Conservation (phyloP, 2,888 invertebrate genomes). For the Nephrocerus scutellatus region DNA sequence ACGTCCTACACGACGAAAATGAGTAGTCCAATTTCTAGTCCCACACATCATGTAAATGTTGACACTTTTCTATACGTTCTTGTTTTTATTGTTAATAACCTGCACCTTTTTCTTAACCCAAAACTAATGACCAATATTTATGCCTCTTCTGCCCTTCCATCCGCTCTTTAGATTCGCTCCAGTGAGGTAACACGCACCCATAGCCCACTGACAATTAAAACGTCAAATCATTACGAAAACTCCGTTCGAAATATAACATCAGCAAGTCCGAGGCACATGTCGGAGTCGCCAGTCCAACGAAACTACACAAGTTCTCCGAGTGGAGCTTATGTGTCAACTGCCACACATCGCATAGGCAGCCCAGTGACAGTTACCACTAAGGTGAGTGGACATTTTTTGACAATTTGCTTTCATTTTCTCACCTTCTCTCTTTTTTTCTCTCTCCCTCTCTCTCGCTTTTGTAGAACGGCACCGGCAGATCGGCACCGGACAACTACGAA, state of each 20-base stretch:
- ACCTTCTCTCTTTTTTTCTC: not conserved
- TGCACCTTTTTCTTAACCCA: no score
- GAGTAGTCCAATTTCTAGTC: constrained; percentile 45
- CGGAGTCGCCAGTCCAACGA: constrained; percentile 43
- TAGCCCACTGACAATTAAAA: constrained; percentile 47
- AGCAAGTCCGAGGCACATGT: constrained; percentile 41
- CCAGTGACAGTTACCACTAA: constrained; percentile 35
- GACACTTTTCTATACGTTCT: no score
- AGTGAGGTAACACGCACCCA: constrained; percentile 42
- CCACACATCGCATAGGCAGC: constrained; percentile 46
- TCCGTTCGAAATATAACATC: constrained; percentile 35
- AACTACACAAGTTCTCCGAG: constrained; percentile 51
- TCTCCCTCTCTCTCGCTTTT: constrained; percentile 4
- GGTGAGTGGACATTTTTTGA: constrained; percentile 15
- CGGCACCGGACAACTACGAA: constrained; percentile 38
- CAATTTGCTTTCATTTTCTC: not conserved
- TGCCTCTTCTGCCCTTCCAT: no score
- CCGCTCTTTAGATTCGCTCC: constrained; percentile 37
- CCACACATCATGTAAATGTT: constrained; percentile 47
- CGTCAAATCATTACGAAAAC: constrained; percentile 42
- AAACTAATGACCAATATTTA: no score
- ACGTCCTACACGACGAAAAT: constrained; percentile 31
- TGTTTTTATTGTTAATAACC: no score
- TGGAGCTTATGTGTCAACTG: constrained; percentile 52
- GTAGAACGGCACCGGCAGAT: constrained; percentile 30